These are phyloP conservation scores for Meganola albula DNA, from an alignment of 2,888 invertebrate genomes.

Conservation along the genomic window DNA sequence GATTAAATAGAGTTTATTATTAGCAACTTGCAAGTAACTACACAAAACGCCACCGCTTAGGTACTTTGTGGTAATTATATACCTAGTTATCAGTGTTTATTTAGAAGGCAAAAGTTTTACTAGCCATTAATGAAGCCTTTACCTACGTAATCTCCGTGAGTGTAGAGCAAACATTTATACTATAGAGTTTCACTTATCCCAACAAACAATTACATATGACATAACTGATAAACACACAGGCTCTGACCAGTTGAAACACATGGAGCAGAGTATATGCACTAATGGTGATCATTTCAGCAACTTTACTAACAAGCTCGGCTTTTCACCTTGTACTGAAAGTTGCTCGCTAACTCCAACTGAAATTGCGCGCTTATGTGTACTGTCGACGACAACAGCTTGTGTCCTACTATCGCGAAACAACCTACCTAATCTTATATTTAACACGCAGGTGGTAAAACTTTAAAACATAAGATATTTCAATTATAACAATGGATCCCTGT, in stretches of 20 bases:
- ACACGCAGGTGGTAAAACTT: no score
- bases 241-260: slow-evolving; percentile 30
- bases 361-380: slow-evolving; percentile 41
- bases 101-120: slow-evolving; percentile 22
- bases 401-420: no score
- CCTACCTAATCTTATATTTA: no score
- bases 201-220: slow-evolving; percentile 44
- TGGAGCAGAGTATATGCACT: slow-evolving; percentile 27
- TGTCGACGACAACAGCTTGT: no score
- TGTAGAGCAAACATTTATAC: slow-evolving; percentile 65
- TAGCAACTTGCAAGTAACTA: no score
- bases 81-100: no score
- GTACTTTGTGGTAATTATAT: no score
- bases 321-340: slow-evolving; percentile 50
- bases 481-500: no score
- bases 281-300: slow-evolving; percentile 28
- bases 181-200: slow-evolving; percentile 49
- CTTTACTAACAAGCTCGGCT: slow-evolving; percentile 33
- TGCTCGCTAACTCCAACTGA: slow-evolving; percentile 38
- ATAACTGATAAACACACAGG: slow-evolving; percentile 34
- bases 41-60: no score
- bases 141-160: slow-evolving; percentile 64
- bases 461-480: no score
- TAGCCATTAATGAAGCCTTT: slow-evolving; percentile 36
- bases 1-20: no score